Percentiles rank a stretch among this genome's conserved stretches.
These are phyloP conservation scores for Antigone vipio DNA, from an alignment of 2,113 vertebrate genomes.

Conservation along the genomic window DNA sequence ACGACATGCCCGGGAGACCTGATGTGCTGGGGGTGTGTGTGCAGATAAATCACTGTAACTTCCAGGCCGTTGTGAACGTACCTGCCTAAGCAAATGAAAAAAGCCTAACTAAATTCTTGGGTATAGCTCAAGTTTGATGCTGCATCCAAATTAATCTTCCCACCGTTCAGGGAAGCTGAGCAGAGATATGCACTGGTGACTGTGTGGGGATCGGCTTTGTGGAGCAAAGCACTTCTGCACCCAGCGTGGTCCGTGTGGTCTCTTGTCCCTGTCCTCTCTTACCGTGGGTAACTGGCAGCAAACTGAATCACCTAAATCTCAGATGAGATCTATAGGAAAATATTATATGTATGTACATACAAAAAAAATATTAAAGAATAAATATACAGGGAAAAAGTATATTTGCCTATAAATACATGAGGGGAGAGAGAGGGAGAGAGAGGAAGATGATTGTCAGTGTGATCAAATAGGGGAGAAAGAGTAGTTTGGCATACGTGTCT, in stretches of 20 bases:
- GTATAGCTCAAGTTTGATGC: background rate
- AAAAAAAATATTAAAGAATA: background rate
- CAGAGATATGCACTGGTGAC: accelerated
- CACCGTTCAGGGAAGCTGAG: accelerated
- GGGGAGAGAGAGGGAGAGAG: too few relatives aligned
- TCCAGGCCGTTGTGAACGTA: accelerated
- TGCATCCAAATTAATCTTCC: background rate
- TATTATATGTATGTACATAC: background rate
- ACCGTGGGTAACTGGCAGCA: accelerated
- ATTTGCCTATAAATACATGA: background rate
- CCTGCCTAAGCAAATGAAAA: background rate
- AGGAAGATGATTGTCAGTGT: background rate
- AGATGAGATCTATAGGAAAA: background rate
- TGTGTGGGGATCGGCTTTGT: background rate
- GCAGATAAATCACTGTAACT: background rate
- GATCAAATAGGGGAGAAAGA: background rate
- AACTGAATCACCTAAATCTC: background rate
- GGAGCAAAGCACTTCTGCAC: background rate
- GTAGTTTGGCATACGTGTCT: background rate
- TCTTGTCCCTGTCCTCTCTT: background rate
- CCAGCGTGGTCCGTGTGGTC: accelerated
- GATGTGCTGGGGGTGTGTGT: background rate
- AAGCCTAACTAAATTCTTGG: background rate
- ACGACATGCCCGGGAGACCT: background rate
- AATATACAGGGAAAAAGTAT: background rate